A percentile compares a stretch with the other conserved stretches of the same genome.
Conservation (phyloP, 2,888 invertebrate species). For the Auanema freiburgensis region DNA sequence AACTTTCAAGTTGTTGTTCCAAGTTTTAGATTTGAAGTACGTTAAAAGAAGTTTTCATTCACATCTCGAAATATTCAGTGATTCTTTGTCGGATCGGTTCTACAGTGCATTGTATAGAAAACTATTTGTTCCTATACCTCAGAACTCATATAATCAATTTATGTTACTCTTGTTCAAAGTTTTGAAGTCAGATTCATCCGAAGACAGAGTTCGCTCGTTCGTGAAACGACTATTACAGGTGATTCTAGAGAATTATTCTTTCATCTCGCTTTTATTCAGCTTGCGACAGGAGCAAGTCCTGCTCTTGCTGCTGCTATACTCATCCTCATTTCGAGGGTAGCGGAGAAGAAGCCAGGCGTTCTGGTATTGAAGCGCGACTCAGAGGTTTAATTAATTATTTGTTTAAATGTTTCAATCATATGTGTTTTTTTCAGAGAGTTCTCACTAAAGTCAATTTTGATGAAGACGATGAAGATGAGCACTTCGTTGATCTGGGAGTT, state of each 20-base stretch:
- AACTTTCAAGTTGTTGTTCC: slow-evolving; percentile 72
- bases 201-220: slow-evolving; percentile 77
- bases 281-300: slow-evolving; percentile 20
- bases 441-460: slow-evolving; percentile 39
- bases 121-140: slow-evolving; percentile 74
- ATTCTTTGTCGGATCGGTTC: slow-evolving; percentile 67
- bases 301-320: slow-evolving; percentile 79
- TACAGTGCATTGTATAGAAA: slow-evolving; percentile 88
- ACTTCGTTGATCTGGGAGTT: slow-evolving; percentile 58
- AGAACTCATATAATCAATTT: slow-evolving; percentile 68
- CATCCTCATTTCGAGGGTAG: slow-evolving; percentile 69
- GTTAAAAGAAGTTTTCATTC: slow-evolving; percentile 1
- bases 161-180: slow-evolving; percentile 67
- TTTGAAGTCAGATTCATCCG: slow-evolving; percentile 70
- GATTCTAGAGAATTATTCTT: slow-evolving; percentile 12
- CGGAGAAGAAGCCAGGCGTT: slow-evolving; percentile 72
- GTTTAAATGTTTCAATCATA: background rate
- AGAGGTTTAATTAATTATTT: slow-evolving; percentile 27
- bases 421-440: slow-evolving; percentile 24
- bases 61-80: slow-evolving; percentile 50
- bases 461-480: slow-evolving; percentile 66
- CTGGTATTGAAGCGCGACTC: slow-evolving; percentile 66
- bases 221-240: slow-evolving; percentile 80
- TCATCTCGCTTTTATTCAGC: slow-evolving; percentile 11
- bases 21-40: slow-evolving; percentile 68